Evolutionary conservation across 2,113 vertebrate species (phyloP).

Genomic region (Notechis scutatus): DNA sequence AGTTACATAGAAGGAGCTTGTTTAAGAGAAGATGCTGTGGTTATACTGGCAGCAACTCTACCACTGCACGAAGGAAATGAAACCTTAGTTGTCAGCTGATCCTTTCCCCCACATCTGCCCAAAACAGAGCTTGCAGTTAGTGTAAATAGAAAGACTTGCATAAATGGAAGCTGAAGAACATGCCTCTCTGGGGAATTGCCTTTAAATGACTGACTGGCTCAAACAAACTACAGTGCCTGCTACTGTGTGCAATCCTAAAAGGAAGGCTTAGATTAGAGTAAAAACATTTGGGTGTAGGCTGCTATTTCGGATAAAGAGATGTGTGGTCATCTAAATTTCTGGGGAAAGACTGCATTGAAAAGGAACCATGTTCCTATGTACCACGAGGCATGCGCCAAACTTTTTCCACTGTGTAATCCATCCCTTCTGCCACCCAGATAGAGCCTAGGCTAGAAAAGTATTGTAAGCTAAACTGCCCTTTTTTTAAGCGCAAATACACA

Average conservation of each 20-base stretch:
- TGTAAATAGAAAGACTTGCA: fast-evolving
- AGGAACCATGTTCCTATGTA: not conserved
- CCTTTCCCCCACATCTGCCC: not conserved
- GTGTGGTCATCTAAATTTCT: not conserved
- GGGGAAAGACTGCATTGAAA: not conserved
- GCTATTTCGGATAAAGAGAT: not conserved
- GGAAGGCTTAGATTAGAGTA: conserved; percentile 13
- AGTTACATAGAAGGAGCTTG: not conserved
- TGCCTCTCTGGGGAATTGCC: not conserved
- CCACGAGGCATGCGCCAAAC: not conserved
- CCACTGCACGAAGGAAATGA: not conserved
- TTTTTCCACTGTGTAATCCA: conserved; percentile 1
- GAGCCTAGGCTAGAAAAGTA: not conserved
- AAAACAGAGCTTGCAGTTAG: fast-evolving
- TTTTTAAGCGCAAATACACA: not conserved
- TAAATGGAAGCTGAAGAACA: conserved; percentile 2
- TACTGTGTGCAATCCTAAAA: conserved; percentile 8
- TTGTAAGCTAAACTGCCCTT: not conserved
- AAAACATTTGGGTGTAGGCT: not conserved
- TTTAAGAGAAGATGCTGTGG: conserved; percentile 16
- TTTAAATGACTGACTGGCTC: not conserved
- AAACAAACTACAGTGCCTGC: conserved; percentile 7
- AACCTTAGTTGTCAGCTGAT: not conserved
- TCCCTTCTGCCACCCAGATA: conserved; percentile 9
- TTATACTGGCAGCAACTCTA: not conserved